These are phyloP conservation scores for Spodoptera exigua DNA, from an alignment of 2,888 invertebrate species.

Conservation along the genomic window DNA sequence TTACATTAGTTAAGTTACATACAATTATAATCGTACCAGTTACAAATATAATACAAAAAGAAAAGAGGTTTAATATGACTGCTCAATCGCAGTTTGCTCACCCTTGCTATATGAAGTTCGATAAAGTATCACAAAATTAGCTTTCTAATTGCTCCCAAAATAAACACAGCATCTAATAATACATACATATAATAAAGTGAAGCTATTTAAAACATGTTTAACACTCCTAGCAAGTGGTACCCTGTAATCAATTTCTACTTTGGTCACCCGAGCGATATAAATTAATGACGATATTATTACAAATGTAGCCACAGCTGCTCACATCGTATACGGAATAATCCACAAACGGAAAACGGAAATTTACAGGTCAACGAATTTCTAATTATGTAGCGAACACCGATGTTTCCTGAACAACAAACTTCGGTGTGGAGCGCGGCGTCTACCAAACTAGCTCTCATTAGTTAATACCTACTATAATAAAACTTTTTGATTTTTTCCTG, in stretches of 20 bases:
- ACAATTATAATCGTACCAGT: no score
- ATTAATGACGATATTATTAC: conserved; percentile 66
- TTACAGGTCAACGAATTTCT: conserved; percentile 72
- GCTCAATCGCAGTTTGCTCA: no score
- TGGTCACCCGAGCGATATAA: conserved; percentile 59
- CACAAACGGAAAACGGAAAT: conserved; percentile 59
- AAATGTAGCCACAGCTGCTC: conserved; percentile 66
- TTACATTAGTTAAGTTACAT: no score
- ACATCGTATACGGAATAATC: conserved; percentile 69
- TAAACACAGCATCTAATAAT: conserved; percentile 13
- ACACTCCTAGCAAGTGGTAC: conserved; percentile 28
- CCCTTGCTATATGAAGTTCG: no score
- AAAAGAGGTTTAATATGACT: no score
- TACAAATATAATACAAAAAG: no score
- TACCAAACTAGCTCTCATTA: conserved; percentile 12
- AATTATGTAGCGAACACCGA: conserved; percentile 68
- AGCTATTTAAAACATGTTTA: conserved; percentile 40
- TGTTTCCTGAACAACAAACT: conserved; percentile 65
- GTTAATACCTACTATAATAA: no score
- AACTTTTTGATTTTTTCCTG: no score
- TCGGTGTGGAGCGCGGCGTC: conserved; percentile 22
- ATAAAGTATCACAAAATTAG: conserved; percentile 8
- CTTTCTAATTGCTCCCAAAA: conserved; percentile 7
- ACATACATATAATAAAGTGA: conserved; percentile 4
- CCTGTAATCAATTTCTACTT: conserved; percentile 61